phyloP scores from a whole-genome alignment of 2,888 invertebrate genomes.

The Eupithecia insigniata region DNA sequence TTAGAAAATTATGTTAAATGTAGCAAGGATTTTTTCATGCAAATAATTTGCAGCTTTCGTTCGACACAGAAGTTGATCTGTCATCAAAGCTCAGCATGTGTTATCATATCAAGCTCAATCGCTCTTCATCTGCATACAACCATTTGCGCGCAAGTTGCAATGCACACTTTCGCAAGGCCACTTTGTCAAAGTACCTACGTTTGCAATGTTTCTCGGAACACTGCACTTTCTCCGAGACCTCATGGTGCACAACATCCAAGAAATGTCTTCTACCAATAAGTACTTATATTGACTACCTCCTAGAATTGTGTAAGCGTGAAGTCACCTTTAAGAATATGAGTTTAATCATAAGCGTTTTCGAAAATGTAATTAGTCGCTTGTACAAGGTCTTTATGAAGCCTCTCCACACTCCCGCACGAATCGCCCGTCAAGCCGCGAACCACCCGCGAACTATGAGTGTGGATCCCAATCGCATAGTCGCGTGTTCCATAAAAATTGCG shows the following conservation, averaged over 20 bases:
- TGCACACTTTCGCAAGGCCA: constrained; percentile 7
- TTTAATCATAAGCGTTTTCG: background rate
- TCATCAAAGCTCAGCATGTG: background rate
- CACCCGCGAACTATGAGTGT: too few species aligned
- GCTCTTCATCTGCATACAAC: background rate
- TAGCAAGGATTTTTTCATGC: too few species aligned
- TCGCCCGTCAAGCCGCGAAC: too few species aligned
- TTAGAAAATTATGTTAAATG: too few species aligned
- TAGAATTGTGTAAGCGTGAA: background rate
- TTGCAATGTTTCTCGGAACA: constrained; percentile 31
- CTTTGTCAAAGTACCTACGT: constrained; percentile 7
- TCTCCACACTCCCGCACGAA: too few species aligned
- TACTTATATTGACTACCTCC: background rate
- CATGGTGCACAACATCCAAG: constrained; percentile 10
- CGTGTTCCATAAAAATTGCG: too few species aligned
- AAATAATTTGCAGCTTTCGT: too few species aligned
- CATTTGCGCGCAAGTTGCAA: constrained; percentile 5
- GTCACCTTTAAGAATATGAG: background rate
- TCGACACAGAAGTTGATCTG: too few species aligned
- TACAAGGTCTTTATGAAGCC: too few species aligned
- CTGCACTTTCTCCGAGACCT: constrained; percentile 36
- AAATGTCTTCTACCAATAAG: constrained; percentile 10
- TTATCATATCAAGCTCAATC: background rate
- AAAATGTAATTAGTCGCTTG: too few species aligned
- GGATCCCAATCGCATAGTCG: too few species aligned